These are phyloP conservation scores for Falcaria lacertinaria DNA, from an alignment of 2,888 invertebrate species.

Conservation along the genomic window DNA sequence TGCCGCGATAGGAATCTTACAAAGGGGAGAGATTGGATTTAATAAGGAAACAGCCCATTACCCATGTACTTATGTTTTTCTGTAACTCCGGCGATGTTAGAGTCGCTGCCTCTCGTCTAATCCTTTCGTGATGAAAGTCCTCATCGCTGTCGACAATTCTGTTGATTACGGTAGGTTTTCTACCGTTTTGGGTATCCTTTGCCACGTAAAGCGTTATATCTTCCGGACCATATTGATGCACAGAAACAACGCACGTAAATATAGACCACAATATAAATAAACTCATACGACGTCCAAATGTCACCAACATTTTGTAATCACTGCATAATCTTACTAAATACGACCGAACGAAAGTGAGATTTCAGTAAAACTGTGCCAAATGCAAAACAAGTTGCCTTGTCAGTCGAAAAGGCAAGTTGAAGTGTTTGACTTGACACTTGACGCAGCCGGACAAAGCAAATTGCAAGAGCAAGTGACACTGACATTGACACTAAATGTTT, in stretches of 20 bases:
- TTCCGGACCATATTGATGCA: constrained; percentile 46
- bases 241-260: constrained; percentile 43
- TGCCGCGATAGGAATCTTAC: constrained; percentile 27
- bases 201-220: constrained; percentile 60
- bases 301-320: constrained; percentile 72
- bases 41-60: constrained; percentile 58
- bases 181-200: constrained; percentile 31
- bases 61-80: constrained; percentile 74
- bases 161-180: constrained; percentile 53
- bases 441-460: too few relatives aligned
- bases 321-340: constrained; percentile 48
- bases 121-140: constrained; percentile 40
- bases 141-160: constrained; percentile 35
- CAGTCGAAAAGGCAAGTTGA: too few relatives aligned
- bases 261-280: constrained; percentile 48
- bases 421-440: too few relatives aligned
- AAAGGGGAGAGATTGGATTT: constrained; percentile 42
- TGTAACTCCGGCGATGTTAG: constrained; percentile 43
- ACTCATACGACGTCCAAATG: constrained; percentile 51
- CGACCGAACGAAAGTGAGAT: constrained; percentile 41
- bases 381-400: neutral
- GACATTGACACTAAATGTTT: too few relatives aligned
- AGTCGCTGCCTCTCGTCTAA: constrained; percentile 59
- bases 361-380: constrained; percentile 37
- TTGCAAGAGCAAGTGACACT: too few relatives aligned